These are phyloP conservation scores for Stylophora pistillata DNA, from an alignment of 64 coral and sea anemone species.

Conservation along the genomic window DNA sequence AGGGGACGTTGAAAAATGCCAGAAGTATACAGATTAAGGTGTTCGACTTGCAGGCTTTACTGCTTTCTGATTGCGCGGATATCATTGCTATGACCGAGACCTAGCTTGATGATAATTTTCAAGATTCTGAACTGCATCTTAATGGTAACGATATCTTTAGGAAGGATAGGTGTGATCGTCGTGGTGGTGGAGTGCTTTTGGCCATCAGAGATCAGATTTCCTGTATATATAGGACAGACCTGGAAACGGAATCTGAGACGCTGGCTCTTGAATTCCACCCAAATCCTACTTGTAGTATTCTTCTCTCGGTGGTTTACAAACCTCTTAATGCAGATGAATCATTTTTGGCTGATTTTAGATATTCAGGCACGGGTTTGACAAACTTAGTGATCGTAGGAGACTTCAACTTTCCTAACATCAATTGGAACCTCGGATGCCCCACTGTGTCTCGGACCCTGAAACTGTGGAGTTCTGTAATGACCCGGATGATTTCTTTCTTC, in stretches of 20 bases:
- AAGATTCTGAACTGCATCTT: too few relatives aligned
- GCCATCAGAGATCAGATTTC: constrained; percentile 41
- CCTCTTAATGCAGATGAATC: constrained; percentile 43
- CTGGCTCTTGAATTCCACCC: constrained; percentile 13
- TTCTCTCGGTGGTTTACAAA: constrained; percentile 31
- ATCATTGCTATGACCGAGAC: constrained; percentile 7
- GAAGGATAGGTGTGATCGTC: constrained; percentile 34
- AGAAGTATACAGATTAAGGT: constrained; percentile 13
- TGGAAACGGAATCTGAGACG: constrained; percentile 11
- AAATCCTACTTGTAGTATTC: constrained; percentile 37
- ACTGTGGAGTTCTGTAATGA: constrained; percentile 62
- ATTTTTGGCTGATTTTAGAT: constrained; percentile 25
- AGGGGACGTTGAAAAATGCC: too few relatives aligned
- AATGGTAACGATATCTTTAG: constrained; percentile 34
- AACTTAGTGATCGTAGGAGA: too few relatives aligned
- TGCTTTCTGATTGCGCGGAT: neutral
- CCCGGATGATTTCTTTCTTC: constrained; percentile 49
- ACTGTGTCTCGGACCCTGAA: constrained; percentile 38
- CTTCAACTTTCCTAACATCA: constrained; percentile 16
- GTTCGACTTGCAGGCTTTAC: constrained; percentile 9
- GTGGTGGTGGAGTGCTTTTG: constrained; percentile 47
- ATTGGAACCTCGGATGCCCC: constrained; percentile 56
- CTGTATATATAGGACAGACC: constrained; percentile 33
- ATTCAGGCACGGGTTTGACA: constrained; percentile 11
- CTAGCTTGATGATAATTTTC: constrained; percentile 35